These are phyloP conservation scores for Cebidichthys violaceus DNA, from an alignment of 2,113 vertebrate genomes.

Conservation along the genomic window DNA sequence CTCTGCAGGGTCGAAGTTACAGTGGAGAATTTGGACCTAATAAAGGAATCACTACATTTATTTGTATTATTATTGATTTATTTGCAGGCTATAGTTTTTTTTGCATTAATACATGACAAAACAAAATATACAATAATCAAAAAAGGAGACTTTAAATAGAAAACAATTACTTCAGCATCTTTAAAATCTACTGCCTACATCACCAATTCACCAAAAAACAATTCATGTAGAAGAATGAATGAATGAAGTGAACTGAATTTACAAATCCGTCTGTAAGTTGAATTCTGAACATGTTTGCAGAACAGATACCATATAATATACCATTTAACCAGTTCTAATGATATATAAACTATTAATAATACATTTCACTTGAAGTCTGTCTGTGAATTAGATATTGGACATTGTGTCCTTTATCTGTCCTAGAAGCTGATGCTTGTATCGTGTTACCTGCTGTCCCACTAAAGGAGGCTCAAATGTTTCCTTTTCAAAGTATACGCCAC, in stretches of 20 bases:
- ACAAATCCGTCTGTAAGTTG: neutral
- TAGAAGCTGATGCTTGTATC: constrained; percentile 57
- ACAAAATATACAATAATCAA: neutral
- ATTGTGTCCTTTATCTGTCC: constrained; percentile 42
- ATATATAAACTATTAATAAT: neutral
- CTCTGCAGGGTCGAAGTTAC: neutral
- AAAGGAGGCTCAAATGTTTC: constrained; percentile 44
- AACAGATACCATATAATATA: neutral
- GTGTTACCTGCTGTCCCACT: constrained; percentile 51
- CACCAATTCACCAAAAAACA: neutral
- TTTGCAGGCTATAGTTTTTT: neutral
- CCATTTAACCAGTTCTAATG: neutral
- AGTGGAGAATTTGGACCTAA: neutral
- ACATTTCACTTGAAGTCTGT: neutral
- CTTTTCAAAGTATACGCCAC: neutral
- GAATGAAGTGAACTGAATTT: neutral
- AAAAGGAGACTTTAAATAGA: neutral
- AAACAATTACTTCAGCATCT: neutral
- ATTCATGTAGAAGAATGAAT: neutral
- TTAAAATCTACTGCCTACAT: neutral
- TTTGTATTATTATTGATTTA: neutral
- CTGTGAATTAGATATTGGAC: constrained; percentile 20
- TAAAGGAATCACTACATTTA: neutral
- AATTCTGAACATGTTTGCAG: constrained; percentile 4
- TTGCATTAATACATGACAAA: neutral